Evolutionary conservation across 2,797 vertebrate genomes (phyloP).

Genomic region (Sciurus carolinensis): DNA sequence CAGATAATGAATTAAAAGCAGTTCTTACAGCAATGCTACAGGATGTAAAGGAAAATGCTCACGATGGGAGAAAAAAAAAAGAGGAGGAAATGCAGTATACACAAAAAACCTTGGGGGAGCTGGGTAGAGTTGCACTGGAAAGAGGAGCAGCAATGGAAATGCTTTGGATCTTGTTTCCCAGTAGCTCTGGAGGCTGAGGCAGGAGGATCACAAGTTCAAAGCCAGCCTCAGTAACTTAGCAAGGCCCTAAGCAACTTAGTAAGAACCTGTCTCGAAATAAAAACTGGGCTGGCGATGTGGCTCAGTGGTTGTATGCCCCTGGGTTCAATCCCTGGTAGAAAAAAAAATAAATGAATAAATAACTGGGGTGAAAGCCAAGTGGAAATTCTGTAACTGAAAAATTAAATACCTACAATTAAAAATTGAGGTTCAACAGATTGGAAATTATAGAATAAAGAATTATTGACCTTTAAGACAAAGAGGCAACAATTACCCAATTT

Average conservation of each 20-base stretch:
- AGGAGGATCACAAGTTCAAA: no score
- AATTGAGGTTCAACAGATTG: not conserved
- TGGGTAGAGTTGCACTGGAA: rapidly evolving
- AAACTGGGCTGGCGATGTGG: no score
- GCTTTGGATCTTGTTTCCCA: no score
- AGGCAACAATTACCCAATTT: not conserved
- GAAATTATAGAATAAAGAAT: not conserved
- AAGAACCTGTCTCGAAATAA: no score
- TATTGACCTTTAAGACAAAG: not conserved
- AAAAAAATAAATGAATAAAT: no score
- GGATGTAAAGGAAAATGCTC: not conserved
- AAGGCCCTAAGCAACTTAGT: no score
- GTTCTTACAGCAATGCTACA: not conserved
- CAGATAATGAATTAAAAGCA: not conserved
- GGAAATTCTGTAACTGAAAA: constrained; percentile 27
- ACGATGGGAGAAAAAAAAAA: not conserved
- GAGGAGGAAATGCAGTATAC: not conserved
- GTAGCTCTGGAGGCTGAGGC: no score
- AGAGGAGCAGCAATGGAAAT: no score
- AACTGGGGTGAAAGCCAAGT: not conserved
- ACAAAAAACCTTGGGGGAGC: not conserved
- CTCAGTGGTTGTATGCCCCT: no score
- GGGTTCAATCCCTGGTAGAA: no score
- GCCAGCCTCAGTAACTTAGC: no score
- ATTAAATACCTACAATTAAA: not conserved